Evolutionary conservation across 2,113 vertebrate genomes (phyloP).

Genomic region (Pelodiscus sinensis): DNA sequence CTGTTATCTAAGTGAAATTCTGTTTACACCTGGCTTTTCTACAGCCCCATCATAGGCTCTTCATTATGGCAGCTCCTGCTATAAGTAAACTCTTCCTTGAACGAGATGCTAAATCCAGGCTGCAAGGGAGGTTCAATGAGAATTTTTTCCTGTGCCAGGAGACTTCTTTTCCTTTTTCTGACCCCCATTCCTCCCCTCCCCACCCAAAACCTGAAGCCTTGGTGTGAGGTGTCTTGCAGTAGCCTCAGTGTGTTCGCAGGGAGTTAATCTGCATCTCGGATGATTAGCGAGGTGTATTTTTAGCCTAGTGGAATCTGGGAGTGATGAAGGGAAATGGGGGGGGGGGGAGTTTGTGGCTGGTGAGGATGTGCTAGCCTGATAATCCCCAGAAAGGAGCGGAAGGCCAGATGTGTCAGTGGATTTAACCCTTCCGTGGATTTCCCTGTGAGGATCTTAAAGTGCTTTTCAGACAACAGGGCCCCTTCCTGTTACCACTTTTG

Average conservation of each 20-base stretch:
- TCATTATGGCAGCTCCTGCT: slow-evolving; percentile 3
- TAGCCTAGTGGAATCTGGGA: not conserved
- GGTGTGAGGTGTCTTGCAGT: not conserved
- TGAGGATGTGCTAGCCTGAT: not conserved
- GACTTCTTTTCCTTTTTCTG: not conserved
- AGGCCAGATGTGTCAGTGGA: too few relatives aligned
- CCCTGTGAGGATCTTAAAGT: not conserved
- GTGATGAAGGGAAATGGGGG: not conserved
- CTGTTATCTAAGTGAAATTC: not conserved
- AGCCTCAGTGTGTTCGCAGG: not conserved
- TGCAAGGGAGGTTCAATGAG: slow-evolving; percentile 4
- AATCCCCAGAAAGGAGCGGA: not conserved
- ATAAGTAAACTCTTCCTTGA: slow-evolving; percentile 41
- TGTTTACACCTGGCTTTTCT: not conserved
- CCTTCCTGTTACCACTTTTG: not conserved
- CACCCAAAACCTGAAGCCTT: not conserved
- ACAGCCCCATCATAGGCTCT: not conserved
- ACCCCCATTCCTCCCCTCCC: not conserved
- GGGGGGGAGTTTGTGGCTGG: not conserved
- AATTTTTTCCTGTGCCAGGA: not conserved
- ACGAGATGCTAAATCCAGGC: slow-evolving; percentile 1
- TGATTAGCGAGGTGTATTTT: not conserved
- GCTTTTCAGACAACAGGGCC: not conserved
- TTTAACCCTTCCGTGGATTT: slow-evolving; percentile 1
- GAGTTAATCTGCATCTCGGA: not conserved